These are phyloP conservation scores for Dioctria rufipes DNA, from an alignment of 2,888 invertebrate species.

Conservation along the genomic window DNA sequence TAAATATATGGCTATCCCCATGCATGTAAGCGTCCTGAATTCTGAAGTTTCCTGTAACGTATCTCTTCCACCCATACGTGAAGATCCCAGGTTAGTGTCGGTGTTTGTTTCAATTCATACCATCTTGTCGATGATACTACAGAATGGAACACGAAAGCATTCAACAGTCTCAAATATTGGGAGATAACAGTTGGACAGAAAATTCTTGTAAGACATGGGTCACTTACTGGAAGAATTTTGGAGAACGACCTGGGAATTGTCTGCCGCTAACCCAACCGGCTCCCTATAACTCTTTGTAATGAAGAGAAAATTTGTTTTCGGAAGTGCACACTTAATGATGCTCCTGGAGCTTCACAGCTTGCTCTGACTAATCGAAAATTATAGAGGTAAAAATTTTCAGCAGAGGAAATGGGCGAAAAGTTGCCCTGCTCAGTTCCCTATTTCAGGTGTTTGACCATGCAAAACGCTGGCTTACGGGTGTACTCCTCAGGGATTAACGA, in stretches of 20 bases:
- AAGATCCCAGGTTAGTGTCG: slow-evolving; percentile 31
- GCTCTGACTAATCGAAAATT: slow-evolving; percentile 48
- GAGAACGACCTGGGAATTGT: slow-evolving; percentile 29
- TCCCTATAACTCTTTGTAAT: slow-evolving; percentile 37
- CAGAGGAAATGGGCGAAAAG: slow-evolving; percentile 18
- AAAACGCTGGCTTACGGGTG: slow-evolving; percentile 48
- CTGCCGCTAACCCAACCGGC: slow-evolving; percentile 2
- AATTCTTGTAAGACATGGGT: slow-evolving; percentile 45
- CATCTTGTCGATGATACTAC: slow-evolving; percentile 43
- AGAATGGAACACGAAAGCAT: slow-evolving; percentile 6
- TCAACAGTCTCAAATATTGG: slow-evolving; percentile 28
- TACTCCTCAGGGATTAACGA: slow-evolving; percentile 49
- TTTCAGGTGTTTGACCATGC: slow-evolving; percentile 51
- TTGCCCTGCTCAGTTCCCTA: slow-evolving; percentile 8
- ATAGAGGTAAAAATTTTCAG: slow-evolving; percentile 44
- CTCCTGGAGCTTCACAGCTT: slow-evolving; percentile 36
- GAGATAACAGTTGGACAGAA: slow-evolving; percentile 6
- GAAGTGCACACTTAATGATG: slow-evolving; percentile 45
- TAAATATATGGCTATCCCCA: slow-evolving; percentile 59
- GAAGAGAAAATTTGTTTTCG: slow-evolving; percentile 47
- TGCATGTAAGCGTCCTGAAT: slow-evolving; percentile 40
- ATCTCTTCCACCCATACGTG: slow-evolving; percentile 3
- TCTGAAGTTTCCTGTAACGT: slow-evolving; percentile 31
- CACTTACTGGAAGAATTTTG: slow-evolving; percentile 44
- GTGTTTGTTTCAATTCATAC: slow-evolving; percentile 47